Base-by-base conservation (phyloP, 2,888 invertebrate genomes). In the Drosophila affinis region DNA sequence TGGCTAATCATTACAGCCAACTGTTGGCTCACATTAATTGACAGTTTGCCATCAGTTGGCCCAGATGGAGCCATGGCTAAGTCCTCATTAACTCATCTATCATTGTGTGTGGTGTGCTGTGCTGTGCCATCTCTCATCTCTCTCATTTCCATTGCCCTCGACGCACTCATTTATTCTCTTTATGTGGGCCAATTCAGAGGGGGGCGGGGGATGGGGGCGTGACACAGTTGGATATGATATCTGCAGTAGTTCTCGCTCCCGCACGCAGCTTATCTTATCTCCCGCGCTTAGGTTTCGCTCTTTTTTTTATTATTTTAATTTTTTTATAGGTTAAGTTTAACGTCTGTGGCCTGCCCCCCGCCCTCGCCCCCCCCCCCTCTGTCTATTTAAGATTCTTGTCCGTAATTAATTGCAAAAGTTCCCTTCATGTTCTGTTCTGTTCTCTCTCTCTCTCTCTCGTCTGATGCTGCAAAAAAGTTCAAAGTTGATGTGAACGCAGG, bases 341-440 rank as follows among this genome's bases (percentile, higher is more conserved):
- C 39, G 58, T 17, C 51, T 52, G 5, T 45, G 34, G 5, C 27
- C 34, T 24, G 24, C 45, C 21, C 47, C 39, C 21, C 47, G 18
- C 6, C 39, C 39, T 24, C 1, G 3, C 47, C 48, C 34, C 53
- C 54, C 59, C 46, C 34, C 53, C 54, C 59, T 59, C 55, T 58
- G 53, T 67, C 51, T 55, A 57, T 70, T 75, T 61, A 77, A 76
- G 67, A 77, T 72, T 76, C 78, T 51, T 57, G 32, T 69, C 64
- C 65, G 78, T 83, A 88, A 84, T 84, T 88, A 84, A 84, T 84
- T 84, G 87, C 78, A 86, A 88, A 83, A 83, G 76, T 83, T 83
- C 85, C 64, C 51, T 57, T 53, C 49, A 39, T 53, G 59, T 56
- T 72, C 44, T 53, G 55, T 56, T 57, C 65, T 64, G 53, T 49